Evolutionary conservation across 2,113 vertebrate species (phyloP).

Genomic region (Anarhynchus alexandrinus): DNA sequence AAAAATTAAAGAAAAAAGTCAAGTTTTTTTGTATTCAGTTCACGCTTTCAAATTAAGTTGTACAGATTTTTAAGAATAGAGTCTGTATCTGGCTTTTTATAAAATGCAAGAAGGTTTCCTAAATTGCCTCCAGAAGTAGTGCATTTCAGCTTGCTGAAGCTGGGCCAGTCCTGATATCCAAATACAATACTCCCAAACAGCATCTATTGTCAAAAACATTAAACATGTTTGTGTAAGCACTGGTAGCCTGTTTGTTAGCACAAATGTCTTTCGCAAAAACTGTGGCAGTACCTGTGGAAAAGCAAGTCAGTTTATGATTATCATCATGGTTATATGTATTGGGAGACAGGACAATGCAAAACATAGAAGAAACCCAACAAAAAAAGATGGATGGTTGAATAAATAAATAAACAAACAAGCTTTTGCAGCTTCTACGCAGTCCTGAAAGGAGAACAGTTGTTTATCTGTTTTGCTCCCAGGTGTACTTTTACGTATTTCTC

Average conservation of each 20-base stretch:
- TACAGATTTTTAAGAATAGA: background rate
- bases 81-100: background rate
- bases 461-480: background rate
- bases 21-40: background rate
- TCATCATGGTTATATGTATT: background rate
- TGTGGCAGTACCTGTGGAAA: background rate
- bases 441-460: background rate
- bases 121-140: background rate
- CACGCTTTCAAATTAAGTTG: background rate
- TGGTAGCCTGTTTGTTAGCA: background rate
- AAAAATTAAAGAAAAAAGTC: background rate
- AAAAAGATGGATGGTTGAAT: background rate
- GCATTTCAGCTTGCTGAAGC: slow-evolving; percentile 23
- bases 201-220: slow-evolving; percentile 21
- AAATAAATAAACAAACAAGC: background rate
- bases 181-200: slow-evolving; percentile 4
- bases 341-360: background rate
- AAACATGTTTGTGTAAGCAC: background rate
- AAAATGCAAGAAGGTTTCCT: slow-evolving; percentile 26
- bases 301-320: background rate
- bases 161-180: slow-evolving; percentile 14
- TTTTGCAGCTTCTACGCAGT: background rate
- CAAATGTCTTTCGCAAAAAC: slow-evolving; percentile 6
- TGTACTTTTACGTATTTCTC: background rate
- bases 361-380: background rate